These are phyloP conservation scores for Atractosteus spatula DNA, from an alignment of 2,113 vertebrate genomes.

Conservation along the genomic window DNA sequence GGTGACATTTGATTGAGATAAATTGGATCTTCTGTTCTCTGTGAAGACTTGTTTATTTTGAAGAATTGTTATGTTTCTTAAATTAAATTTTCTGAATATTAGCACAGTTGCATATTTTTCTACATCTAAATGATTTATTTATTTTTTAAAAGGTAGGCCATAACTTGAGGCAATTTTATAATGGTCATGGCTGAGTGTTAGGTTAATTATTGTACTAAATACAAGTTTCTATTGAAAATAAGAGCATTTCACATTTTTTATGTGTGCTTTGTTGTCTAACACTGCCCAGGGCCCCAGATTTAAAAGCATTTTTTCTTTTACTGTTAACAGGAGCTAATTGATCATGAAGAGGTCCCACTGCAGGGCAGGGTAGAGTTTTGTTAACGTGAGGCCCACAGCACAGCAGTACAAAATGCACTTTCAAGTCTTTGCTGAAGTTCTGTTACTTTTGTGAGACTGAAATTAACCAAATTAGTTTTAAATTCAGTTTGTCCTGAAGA, in stretches of 20 bases:
- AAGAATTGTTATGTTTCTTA: too few species aligned
- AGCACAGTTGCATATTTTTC: too few species aligned
- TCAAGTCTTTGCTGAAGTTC: conserved; percentile 27
- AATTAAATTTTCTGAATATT: too few species aligned
- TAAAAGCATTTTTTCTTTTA: conserved; percentile 26
- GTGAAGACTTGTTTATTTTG: too few species aligned
- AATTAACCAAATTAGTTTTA: conserved; percentile 42
- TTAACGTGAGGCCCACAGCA: conserved; percentile 44
- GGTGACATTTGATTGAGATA: too few species aligned
- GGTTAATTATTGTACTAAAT: neutral
- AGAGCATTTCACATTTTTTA: conserved; percentile 3
- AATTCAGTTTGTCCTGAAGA: conserved; percentile 40
- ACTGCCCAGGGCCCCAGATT: neutral
- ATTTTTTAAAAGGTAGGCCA: too few species aligned
- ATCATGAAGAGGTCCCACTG: conserved; percentile 31
- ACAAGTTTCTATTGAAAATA: neutral
- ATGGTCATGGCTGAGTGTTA: neutral
- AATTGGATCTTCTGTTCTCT: too few species aligned
- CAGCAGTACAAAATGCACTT: conserved; percentile 31
- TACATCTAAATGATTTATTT: too few species aligned
- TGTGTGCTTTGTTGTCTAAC: neutral
- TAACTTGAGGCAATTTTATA: neutral
- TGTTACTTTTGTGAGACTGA: conserved; percentile 45
- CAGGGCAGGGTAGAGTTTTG: conserved; percentile 44
- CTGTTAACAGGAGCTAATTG: conserved; percentile 44